These are phyloP conservation scores for Daktulosphaira vitifoliae DNA, from an alignment of 1,140 invertebrate genomes.

Conservation along the genomic window DNA sequence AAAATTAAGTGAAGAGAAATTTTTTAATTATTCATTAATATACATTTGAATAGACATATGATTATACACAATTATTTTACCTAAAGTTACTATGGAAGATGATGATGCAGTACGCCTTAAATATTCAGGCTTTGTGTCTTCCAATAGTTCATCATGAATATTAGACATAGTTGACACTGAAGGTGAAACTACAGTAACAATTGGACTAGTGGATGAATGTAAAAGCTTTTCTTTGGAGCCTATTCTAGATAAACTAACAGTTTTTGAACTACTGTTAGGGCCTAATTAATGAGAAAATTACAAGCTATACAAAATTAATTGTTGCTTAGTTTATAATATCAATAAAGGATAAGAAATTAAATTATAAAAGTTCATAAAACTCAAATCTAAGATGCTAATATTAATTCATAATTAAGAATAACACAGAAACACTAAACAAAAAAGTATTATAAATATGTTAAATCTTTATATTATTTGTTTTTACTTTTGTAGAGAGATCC, in stretches of 20 bases:
- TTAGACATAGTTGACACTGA: neutral
- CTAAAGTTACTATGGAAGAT: constrained; percentile 39
- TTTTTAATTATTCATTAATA: too few relatives aligned
- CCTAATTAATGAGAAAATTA: neutral
- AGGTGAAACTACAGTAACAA: constrained; percentile 7
- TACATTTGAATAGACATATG: too few relatives aligned
- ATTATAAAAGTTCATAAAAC: too few relatives aligned
- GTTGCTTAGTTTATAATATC: too few relatives aligned
- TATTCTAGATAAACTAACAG: neutral
- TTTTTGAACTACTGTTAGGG: neutral
- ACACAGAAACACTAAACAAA: too few relatives aligned
- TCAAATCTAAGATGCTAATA: too few relatives aligned
- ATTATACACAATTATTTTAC: constrained; percentile 46
- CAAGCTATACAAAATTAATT: too few relatives aligned
- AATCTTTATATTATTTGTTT: too few relatives aligned
- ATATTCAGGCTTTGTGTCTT: constrained; percentile 4
- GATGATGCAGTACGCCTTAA: constrained; percentile 22
- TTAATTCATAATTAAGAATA: too few relatives aligned
- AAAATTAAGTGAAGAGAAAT: too few relatives aligned
- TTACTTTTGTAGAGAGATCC: constrained; percentile 25
- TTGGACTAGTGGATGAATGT: neutral
- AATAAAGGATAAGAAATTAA: too few relatives aligned
- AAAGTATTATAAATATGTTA: too few relatives aligned
- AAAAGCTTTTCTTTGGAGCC: neutral
- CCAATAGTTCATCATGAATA: constrained; percentile 5